A percentile compares a stretch with the other conserved stretches of the same genome.
phyloP scores from a whole-genome alignment of 2,888 invertebrate species.

The Byasa hedistus region DNA sequence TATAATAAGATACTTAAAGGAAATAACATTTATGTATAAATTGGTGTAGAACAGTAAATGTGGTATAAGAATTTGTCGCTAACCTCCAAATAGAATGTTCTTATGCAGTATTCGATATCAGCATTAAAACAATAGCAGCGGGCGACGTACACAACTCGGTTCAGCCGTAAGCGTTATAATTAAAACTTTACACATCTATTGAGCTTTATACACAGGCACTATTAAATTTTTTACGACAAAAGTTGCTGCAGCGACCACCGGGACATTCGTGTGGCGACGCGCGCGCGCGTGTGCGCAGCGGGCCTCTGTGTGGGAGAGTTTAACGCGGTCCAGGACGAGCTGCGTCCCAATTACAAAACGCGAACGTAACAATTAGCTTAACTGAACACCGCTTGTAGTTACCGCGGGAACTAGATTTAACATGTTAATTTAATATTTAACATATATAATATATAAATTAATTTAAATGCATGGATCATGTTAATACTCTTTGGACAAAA shows the following conservation, averaged over 20 bases:
- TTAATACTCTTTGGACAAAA: too few relatives aligned
- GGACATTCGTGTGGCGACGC: not conserved
- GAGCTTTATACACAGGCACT: slow-evolving; percentile 22
- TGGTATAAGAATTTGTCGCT: too few relatives aligned
- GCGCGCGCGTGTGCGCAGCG: not conserved
- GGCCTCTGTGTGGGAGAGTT: not conserved
- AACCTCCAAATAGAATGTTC: too few relatives aligned
- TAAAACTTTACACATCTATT: slow-evolving; percentile 21
- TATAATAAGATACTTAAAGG: too few relatives aligned
- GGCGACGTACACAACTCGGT: slow-evolving; percentile 9
- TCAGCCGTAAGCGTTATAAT: slow-evolving; percentile 24
- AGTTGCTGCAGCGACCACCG: slow-evolving; percentile 17
- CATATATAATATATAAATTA: too few relatives aligned
- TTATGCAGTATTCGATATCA: not conserved
- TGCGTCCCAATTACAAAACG: not conserved
- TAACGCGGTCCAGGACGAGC: not conserved
- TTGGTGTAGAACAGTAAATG: too few relatives aligned
- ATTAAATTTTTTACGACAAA: slow-evolving; percentile 23
- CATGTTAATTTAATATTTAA: too few relatives aligned
- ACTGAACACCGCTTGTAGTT: too few relatives aligned
- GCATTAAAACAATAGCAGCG: slow-evolving; percentile 4
- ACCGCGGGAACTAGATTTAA: too few relatives aligned
- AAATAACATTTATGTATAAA: too few relatives aligned
- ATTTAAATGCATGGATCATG: too few relatives aligned
- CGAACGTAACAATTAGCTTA: not conserved